phyloP scores from a whole-genome alignment of 2,113 vertebrate species.

The Pomatorhinus ruficollis region DNA sequence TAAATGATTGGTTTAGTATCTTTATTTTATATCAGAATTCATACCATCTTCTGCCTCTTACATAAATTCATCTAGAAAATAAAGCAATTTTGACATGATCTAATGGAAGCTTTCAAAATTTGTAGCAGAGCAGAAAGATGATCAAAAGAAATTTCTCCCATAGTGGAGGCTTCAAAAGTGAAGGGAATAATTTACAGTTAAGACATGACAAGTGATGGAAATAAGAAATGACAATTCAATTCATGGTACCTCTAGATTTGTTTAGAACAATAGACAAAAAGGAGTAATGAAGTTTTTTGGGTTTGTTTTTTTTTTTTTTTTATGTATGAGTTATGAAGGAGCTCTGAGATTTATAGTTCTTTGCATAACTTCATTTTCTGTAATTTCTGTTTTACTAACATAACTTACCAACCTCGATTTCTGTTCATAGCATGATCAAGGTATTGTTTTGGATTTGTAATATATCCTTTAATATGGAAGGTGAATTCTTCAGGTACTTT shows the following conservation, averaged over 20 bases:
- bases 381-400: neutral
- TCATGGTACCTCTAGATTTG: neutral
- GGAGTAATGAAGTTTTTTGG: neutral
- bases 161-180: neutral
- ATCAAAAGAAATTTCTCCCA: slow-evolving; percentile 43
- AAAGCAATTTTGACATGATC: slow-evolving; percentile 47
- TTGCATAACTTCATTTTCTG: neutral
- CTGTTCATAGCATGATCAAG: neutral
- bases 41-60: slow-evolving; percentile 6
- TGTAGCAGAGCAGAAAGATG: neutral
- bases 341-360: neutral
- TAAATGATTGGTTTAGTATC: neutral
- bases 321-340: neutral
- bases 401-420: neutral
- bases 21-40: slow-evolving; percentile 14
- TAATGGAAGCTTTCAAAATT: slow-evolving; percentile 55
- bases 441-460: neutral
- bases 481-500: neutral
- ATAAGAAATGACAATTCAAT: slow-evolving; percentile 36
- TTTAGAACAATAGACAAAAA: neutral
- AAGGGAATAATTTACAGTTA: slow-evolving; percentile 39
- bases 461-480: neutral
- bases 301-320: neutral
- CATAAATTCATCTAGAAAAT: slow-evolving; percentile 22
- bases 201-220: slow-evolving; percentile 7